phyloP scores from a whole-genome alignment of 2,113 vertebrate genomes.

The Syngnathus typhle region DNA sequence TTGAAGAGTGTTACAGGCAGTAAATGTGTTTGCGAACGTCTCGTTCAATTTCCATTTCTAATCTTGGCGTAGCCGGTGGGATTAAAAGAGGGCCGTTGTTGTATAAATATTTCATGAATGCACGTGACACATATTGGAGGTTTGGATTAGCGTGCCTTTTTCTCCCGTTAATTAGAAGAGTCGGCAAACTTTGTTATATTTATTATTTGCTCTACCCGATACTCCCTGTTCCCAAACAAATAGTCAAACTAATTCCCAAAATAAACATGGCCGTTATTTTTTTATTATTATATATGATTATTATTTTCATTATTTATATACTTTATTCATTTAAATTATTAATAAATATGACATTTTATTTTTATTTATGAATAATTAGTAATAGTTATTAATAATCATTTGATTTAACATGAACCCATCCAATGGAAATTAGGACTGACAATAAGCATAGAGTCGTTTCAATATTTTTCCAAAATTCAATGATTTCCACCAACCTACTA shows the following conservation, averaged over 20 bases:
- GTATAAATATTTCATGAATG: constrained; percentile 55
- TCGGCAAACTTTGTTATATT: constrained; percentile 14
- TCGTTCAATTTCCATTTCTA: constrained; percentile 34
- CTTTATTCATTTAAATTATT: no score
- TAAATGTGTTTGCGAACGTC: constrained; percentile 20
- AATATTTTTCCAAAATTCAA: constrained; percentile 14
- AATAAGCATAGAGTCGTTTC: background rate
- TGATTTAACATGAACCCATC: no score
- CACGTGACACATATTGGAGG: constrained; percentile 21
- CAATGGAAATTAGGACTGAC: background rate
- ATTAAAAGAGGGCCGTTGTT: constrained; percentile 47
- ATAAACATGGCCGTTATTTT: no score
- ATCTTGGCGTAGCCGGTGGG: constrained; percentile 39
- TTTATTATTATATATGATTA: no score
- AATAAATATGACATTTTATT: no score
- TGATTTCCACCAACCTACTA: constrained; percentile 5
- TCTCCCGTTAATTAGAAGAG: constrained; percentile 14
- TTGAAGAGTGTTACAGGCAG: background rate
- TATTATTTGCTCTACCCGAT: background rate
- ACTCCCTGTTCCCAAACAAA: background rate
- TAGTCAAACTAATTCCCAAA: no score
- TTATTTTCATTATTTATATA: no score
- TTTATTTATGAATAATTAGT: no score
- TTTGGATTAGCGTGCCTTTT: constrained; percentile 18
- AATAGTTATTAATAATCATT: background rate